Base-by-base conservation (phyloP, 2,113 vertebrate genomes). In the Antechinus flavipes region DNA sequence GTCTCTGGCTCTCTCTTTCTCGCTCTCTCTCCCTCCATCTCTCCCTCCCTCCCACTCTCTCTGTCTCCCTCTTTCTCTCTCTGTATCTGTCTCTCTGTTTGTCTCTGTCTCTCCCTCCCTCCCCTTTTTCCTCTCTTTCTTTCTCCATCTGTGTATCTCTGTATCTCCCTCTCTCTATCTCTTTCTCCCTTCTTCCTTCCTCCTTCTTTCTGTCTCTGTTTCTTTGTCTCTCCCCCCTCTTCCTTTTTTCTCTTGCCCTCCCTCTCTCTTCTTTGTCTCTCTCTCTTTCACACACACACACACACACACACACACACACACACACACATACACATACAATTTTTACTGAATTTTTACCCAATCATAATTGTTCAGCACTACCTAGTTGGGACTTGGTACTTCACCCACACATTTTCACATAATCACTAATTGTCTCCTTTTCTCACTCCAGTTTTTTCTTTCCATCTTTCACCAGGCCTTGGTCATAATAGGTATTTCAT, bases 1-100 rank as follows among this genome's bases (percentile, higher is more conserved):
- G 23, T 35, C 30, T 68, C 3, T 68, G 23, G 35, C 30, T 68
- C 30, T 68, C 2, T 58, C 2, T 12, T 2, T 68, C 10, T 68
- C 23, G 0, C 23, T 22, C 2, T 1, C 11, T 9, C 23, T 14
- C 7, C 25, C 25, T 8, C 12, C 25, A 2, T 58, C 24, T 8
- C 12, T 26, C 24, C 26, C 6, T 26, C 24, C 26, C 6, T 26
- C 25, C 7, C 1, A 8, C 12, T 12, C 12, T 7, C 1, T 7
- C 7, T 26, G 3, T 58, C 25, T 30, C 27, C 35, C 10, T 68
- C 27, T 61, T 2, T 61, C 58, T 8, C 49, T 49, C 49, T 8
- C 47, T 47, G 47, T 47, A 47, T 56, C 7, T 26, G 3, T 58
- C 25, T 12, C 27, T 68, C 10, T 68, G 8, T 61, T 2, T 61